These are phyloP conservation scores for Netelia virgata DNA, from an alignment of 2,888 invertebrate genomes.

Conservation along the genomic window DNA sequence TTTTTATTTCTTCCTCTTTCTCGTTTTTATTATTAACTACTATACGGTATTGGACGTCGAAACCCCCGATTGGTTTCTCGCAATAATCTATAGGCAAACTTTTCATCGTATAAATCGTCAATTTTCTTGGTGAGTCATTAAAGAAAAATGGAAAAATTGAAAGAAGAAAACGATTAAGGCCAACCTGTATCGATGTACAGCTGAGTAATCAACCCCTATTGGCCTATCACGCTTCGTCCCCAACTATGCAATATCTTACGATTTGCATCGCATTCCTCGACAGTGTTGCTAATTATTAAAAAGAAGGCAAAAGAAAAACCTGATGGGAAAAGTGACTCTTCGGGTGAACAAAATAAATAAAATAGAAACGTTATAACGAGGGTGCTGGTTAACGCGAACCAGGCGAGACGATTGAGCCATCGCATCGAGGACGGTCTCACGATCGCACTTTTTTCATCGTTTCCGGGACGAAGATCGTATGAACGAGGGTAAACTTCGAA, in stretches of 20 bases:
- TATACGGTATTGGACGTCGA: constrained; percentile 6
- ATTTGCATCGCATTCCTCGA: no score
- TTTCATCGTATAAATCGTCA: not conserved
- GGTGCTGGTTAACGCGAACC: constrained; percentile 8
- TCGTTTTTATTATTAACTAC: not conserved
- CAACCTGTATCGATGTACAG: no score
- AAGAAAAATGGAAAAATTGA: not conserved
- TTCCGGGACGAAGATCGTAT: constrained; percentile 23
- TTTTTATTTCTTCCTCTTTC: constrained; percentile 15
- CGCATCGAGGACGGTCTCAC: not conserved
- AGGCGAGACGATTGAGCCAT: constrained; percentile 35
- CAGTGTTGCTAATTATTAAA: no score
- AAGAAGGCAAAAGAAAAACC: no score
- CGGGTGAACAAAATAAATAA: no score
- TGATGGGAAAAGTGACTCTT: no score
- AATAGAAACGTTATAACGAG: not conserved
- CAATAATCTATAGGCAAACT: constrained; percentile 1
- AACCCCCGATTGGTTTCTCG: constrained; percentile 16
- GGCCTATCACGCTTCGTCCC: no score
- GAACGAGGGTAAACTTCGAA: constrained; percentile 10
- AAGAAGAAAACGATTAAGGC: not conserved
- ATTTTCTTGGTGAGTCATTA: not conserved
- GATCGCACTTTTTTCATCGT: not conserved
- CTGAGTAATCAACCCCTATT: no score
- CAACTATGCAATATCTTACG: no score